Conservation (phyloP, 2,113 vertebrate genomes). For the Tringa solitaria region DNA sequence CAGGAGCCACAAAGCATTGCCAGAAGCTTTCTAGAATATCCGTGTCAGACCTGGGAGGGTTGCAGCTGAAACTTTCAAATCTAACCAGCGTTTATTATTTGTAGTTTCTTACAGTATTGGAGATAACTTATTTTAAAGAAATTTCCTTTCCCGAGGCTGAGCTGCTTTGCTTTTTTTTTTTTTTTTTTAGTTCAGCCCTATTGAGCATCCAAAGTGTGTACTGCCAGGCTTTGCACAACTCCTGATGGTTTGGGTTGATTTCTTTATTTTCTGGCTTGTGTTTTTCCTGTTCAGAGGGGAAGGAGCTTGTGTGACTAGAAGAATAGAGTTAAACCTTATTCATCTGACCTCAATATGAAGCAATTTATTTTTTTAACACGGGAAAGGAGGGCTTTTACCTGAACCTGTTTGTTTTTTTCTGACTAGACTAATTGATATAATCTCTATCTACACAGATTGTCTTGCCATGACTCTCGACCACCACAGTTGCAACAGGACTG, state of each 20-base stretch:
- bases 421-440: background rate
- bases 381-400: background rate
- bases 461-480: background rate
- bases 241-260: background rate
- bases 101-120: background rate
- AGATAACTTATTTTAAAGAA: background rate
- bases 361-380: background rate
- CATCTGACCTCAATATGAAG: background rate
- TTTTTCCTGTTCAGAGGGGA: background rate
- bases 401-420: background rate
- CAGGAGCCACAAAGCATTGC: background rate
- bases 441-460: background rate
- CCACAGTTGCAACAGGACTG: background rate
- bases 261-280: background rate
- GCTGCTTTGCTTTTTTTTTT: background rate
- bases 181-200: background rate
- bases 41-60: background rate
- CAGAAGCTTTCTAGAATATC: background rate
- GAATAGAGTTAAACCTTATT: background rate
- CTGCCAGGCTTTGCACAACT: background rate
- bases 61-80: constrained; percentile 14
- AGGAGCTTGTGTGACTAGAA: background rate
- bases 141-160: background rate
- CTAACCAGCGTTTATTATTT: background rate
- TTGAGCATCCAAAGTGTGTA: background rate